Base-by-base conservation (phyloP, 2,888 invertebrate genomes). In the Leptothorax acervorum region DNA sequence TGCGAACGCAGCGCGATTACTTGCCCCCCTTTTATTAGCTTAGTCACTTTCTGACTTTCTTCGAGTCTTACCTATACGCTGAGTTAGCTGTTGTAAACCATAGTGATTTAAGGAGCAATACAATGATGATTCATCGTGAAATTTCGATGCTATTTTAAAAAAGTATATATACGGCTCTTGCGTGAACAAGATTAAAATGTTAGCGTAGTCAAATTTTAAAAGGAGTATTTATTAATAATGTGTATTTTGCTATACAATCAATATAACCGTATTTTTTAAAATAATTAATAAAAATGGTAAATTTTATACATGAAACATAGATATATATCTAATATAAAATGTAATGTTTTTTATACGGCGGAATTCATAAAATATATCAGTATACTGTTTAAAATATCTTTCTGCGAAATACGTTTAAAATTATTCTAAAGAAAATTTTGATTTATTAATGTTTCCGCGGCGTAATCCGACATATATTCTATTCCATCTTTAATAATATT, bases 41-140 rank as follows among this genome's bases (percentile, higher is more conserved):
- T 62, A 57, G 73, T 81, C 73, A 73, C 48, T 73, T 81, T 81
- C 73, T 12, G 73, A 81, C 73, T 81, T 81, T 81, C 79, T 73
- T 81, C 60, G 73, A 73, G 60, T 39, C 60, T 73, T 31, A 23
- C 23, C 23, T 23, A 23, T 23, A 18, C 28, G 28, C 31, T 28
- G 60, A n/a, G 23, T 45, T 55, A 57, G 48, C 9, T 23, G 18
- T 28, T 73, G 48, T 23, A 23, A 71, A 60, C n/a, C 60, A 8
- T 31, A 48, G 11, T 48, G 11, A 28, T 62, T 53, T 68, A 62
- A 73, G 23, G 23, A 79, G 12, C 48, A 45, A 11, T 42, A n/a
- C 70, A 28, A 39, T 53, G 18, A 48, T 15, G 23, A 60, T 57
- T 15, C 12, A 11, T 2, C 45, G 28, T 23, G 78, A 79, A 23